These are phyloP conservation scores for Gonocerus acuteangulatus DNA, from an alignment of 2,888 invertebrate genomes.

Conservation along the genomic window DNA sequence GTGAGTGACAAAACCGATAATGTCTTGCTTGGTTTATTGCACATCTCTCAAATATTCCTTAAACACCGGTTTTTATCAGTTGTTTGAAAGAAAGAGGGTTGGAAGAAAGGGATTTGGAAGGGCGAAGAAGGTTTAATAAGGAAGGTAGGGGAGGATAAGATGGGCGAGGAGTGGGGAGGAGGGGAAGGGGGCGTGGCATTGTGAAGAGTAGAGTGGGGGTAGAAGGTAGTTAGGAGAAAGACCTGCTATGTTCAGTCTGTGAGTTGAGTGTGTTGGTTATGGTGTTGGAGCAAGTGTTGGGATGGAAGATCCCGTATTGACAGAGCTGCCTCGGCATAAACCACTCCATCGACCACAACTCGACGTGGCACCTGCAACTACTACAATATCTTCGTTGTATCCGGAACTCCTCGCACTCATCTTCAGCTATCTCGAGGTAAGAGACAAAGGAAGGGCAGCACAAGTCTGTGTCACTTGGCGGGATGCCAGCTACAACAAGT, in stretches of 20 bases:
- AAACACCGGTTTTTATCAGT: too few relatives aligned
- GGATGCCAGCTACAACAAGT: slow-evolving; percentile 84
- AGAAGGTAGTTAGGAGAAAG: background rate
- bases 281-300: background rate
- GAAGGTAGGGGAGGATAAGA: too few relatives aligned
- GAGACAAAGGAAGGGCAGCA: slow-evolving; percentile 82
- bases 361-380: slow-evolving; percentile 40
- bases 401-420: slow-evolving; percentile 89
- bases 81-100: too few relatives aligned
- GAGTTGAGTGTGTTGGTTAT: too few relatives aligned
- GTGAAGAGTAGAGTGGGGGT: background rate
- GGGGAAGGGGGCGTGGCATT: background rate
- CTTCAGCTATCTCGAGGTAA: slow-evolving; percentile 78
- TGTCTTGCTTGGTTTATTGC: too few relatives aligned
- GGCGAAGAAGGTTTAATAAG: too few relatives aligned
- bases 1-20: too few relatives aligned
- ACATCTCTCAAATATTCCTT: too few relatives aligned
- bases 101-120: too few relatives aligned
- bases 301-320: slow-evolving; percentile 17
- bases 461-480: slow-evolving; percentile 85
- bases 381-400: slow-evolving; percentile 69
- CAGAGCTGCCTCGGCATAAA: slow-evolving; percentile 6
- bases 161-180: slow-evolving; percentile 9
- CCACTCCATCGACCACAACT: slow-evolving; percentile 45
- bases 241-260: background rate